phyloP scores from a whole-genome alignment of 2,888 invertebrate species.

The Gastrophysa polygoni region DNA sequence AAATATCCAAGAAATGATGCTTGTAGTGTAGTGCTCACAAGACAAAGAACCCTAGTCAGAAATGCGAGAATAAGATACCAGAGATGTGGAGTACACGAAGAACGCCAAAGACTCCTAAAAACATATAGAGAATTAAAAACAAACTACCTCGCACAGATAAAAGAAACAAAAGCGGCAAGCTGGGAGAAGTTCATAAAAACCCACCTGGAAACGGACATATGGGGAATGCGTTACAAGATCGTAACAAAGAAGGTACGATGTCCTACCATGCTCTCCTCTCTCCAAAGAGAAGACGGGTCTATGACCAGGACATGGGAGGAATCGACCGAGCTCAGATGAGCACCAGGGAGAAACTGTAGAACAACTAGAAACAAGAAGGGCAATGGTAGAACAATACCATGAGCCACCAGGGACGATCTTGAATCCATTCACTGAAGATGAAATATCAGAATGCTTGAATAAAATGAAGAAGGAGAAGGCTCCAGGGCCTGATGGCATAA shows the following conservation, averaged over 20 bases:
- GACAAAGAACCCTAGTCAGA: background rate
- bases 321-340: background rate
- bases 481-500: slow-evolving; percentile 10
- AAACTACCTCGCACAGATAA: background rate
- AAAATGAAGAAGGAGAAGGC: slow-evolving; percentile 10
- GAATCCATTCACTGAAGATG: background rate
- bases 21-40: background rate
- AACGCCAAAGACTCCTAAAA: background rate
- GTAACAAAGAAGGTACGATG: no score
- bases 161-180: slow-evolving; percentile 3
- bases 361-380: background rate
- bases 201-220: background rate
- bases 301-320: slow-evolving; percentile 10
- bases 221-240: no score
- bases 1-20: background rate
- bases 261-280: background rate
- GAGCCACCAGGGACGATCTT: background rate
- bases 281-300: slow-evolving; percentile 8
- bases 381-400: background rate
- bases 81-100: background rate
- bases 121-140: background rate
- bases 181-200: background rate
- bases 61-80: background rate
- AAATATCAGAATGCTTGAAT: background rate
- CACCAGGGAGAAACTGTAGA: background rate